A percentile compares a stretch with the other conserved stretches of the same genome.
Conservation (phyloP, 2,797 vertebrate genomes). For the Bradypodion pumilum region DNA sequence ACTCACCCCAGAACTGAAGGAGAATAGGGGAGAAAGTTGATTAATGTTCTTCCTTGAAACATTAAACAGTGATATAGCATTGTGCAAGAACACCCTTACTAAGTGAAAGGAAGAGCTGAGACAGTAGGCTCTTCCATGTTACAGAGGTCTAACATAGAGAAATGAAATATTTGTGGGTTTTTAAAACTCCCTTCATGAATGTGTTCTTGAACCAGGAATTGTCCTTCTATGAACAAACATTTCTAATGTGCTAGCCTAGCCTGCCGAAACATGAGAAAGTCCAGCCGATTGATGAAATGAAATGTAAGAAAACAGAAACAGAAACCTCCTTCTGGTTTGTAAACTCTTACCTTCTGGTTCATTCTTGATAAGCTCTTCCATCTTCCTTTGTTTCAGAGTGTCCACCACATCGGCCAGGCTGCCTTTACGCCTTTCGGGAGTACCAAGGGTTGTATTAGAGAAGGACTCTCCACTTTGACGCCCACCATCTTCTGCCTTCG, state of each 20-base stretch:
- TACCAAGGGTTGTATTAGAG: slow-evolving; percentile 85
- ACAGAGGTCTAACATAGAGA: not conserved
- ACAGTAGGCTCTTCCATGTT: not conserved
- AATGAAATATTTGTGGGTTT: no score
- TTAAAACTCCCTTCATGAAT: no score
- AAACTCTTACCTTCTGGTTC: slow-evolving; percentile 94
- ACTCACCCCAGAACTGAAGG: not conserved
- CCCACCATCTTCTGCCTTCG: slow-evolving; percentile 92
- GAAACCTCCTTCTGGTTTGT: slow-evolving; percentile 30
- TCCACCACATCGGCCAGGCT: slow-evolving; percentile 97
- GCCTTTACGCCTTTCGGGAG: slow-evolving; percentile 95
- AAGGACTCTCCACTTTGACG: slow-evolving; percentile 87
- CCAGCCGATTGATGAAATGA: no score
- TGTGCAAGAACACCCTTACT: not conserved
- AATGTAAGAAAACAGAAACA: not conserved
- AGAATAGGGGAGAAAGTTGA: not conserved
- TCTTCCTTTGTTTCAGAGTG: slow-evolving; percentile 97
- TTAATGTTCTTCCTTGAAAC: not conserved
- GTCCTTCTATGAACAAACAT: no score
- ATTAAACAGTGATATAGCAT: not conserved
- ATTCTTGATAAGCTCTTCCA: slow-evolving; percentile 99
- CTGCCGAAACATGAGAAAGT: no score
- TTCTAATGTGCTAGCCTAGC: no score
- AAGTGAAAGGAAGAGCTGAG: not conserved
- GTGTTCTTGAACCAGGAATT: no score